A percentile compares a stretch with the other conserved stretches of the same genome.
Evolutionary conservation across 1,140 invertebrate species (phyloP).

Genomic region (Gonatopus flavifemur): DNA sequence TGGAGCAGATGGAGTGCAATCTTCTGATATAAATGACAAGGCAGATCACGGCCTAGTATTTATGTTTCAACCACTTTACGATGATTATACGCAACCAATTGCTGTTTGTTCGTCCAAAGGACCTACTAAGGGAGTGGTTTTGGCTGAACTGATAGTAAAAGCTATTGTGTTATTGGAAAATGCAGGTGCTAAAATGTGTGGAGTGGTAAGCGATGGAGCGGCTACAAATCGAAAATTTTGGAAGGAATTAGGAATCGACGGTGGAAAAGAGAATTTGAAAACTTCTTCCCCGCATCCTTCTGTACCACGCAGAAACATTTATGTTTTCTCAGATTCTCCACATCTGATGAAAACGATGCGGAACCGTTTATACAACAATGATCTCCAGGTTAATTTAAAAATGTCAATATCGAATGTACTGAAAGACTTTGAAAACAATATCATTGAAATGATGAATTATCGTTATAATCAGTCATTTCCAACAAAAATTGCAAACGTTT

Average conservation of each 20-base stretch:
- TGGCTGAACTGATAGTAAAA: constrained; percentile 27
- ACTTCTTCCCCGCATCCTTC: neutral
- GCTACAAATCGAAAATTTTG: no score
- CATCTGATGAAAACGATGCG: neutral
- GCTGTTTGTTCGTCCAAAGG: constrained; percentile 23
- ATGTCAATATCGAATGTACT: no score
- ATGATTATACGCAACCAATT: constrained; percentile 20
- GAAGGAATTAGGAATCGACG: no score
- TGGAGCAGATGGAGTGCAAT: constrained; percentile 7
- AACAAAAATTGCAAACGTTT: neutral
- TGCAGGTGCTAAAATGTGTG: constrained; percentile 21
- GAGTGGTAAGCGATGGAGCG: constrained; percentile 25
- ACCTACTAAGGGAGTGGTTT: constrained; percentile 9
- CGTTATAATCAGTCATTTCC: neutral
- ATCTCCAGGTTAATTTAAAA: no score
- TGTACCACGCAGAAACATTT: neutral
- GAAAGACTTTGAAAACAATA: no score
- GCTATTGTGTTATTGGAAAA: constrained; percentile 18
- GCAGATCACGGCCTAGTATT: constrained; percentile 26
- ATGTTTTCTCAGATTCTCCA: no score
- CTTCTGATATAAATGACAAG: constrained; percentile 2
- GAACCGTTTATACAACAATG: neutral
- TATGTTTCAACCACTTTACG: constrained; percentile 21
- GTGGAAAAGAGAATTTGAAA: constrained; percentile 6
- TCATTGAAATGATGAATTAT: no score